Evolutionary conservation across 2,888 invertebrate genomes (phyloP), one percentile per base, ranked within the genome.

Genomic region (Tetheella fluctuosa): DNA sequence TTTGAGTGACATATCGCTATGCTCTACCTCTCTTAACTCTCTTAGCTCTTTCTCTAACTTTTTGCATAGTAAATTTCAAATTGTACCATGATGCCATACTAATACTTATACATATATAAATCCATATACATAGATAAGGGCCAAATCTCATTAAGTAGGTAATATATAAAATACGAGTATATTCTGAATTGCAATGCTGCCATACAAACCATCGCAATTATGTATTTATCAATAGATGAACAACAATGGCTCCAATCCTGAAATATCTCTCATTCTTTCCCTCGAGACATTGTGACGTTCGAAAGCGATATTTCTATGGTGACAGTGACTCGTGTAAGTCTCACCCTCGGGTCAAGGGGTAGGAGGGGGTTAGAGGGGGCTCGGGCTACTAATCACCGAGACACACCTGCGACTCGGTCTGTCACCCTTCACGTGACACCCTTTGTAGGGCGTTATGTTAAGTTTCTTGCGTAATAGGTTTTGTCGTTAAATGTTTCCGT

Each of bases 371-470:
- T 1, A 20, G 7, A 5, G 34, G 55, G 55, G 23, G 37, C 23
- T 37, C 54, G 53, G 52, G 55, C 62, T 39, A 67, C 64, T 65
- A 67, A 65, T 67, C 67, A 65, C 63, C 57, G 48, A 13, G 17
- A 23, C 60, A 54, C 67, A 67, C 67, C 67, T 67, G 67, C 59
- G 52, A 48, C 39, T 55, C 56, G 52, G 25, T 25, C 52, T 28
- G 58, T 58, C 48, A 48, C 48, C 48, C 48, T 20, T 48, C 48
- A 48, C 7, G 48, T 48, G 48, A 48, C 48, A 48, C 48, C 48
- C 48, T 48, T 48, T 48, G 48, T 48, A 48, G n/a, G 10, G 10
- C 48, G 48, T 20, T 48, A 48, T 48, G 48, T 48, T 48, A 48
- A n/a, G 48, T 48, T 48, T 20, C 48, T 48, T 48, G 48, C 48